Base-by-base conservation (phyloP, 2,113 vertebrate species). In the Platysteira castanea region DNA sequence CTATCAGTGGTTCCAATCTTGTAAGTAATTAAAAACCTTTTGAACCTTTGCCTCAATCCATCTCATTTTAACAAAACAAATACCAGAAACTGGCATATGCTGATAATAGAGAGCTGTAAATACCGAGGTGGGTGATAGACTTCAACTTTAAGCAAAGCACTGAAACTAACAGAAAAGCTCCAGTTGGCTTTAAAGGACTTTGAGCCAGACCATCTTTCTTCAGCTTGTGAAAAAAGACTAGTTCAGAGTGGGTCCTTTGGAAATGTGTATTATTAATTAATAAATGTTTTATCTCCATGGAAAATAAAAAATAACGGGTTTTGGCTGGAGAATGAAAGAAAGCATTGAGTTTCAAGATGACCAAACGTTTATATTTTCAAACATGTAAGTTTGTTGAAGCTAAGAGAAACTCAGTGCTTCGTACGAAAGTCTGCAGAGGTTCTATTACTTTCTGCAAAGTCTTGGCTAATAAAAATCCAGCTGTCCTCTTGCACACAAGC, bases 31-130 rank as follows among this genome's bases (percentile, higher is more conserved):
- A 86, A 92, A 95, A 87, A 28, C 37, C 77, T 92, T 96, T 88
- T 92, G 88, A 96, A 92, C 85, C 70, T 74, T 64, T 87, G 31
- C 75, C 92, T 93, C 75, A 90, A 94, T 92, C 60, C 64, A 88
- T 28, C 59, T 87, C 0, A 0, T 70, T 84, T 94, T 78, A 79
- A 82, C 60, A 75, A 91, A 88, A 79, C 88, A 92, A 93, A 90
- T 71, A 90, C 37, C 52, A 59, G 84, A 70, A 94, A 27, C 78
- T 86, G 74, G 56, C n/a, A 90, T 26, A 60, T 0, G 0, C 67
- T 80, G 85, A 90, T 90, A 96, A 68, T 1, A 1, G 33, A 73
- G 56, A 57, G 93, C 56, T 22, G n/a, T 95, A 96, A 96, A 96
- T 83, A 81, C 79, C 33, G 0, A 56, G 6, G 33, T 24, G 52